Base-by-base conservation (phyloP, 2,113 vertebrate species). In the Spheniscus mendiculus region DNA sequence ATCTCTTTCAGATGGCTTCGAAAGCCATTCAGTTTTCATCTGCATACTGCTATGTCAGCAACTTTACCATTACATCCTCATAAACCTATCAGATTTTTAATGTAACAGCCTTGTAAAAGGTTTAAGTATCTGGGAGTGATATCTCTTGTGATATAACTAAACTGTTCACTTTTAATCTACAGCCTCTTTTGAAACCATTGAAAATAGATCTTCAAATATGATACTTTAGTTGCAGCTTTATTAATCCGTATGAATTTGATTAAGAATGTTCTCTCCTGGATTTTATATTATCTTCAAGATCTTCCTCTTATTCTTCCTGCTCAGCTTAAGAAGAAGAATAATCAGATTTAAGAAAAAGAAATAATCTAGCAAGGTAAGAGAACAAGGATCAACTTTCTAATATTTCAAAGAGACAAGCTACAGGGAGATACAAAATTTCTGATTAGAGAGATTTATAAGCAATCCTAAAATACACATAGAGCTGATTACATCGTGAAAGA, bases 251-350 rank as follows among this genome's bases (percentile, higher is more conserved):
- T 10, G 87, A 93, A 88, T 96, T 95, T 93, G 94, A 97, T 97
- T 96, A 97, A 93, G 93, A 94, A 94, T 79, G 85, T 62, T 83
- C 89, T 96, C 84, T 70, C 89, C 91, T 81, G 93, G 87, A 96
- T 96, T 96, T 94, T 83, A 72, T 78, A 70, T 96, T 94, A 97
- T 95, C 95, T 94, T 96, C 74, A 83, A 94, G 93, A 96, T 97
- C 93, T 96, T 85, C 89, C 93, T 91, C 94, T 97, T 92, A 73
- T 83, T 96, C 89, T 96, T 91, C 78, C 66, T 53, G 69, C 83
- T 91, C 91, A 84, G 36, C 91, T 83, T 88, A 96, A 96, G 93
- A 87, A 95, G 83, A 81, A 73, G 91, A 96, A 96, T 96, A 94
- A 94, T 93, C 89, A 96, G 91, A 95, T 96, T 84, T 62, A 77